These are phyloP conservation scores for Aurelia aurita DNA, from an alignment of 30 jellyfish, hydroid and myxozoan genomes.

Conservation along the genomic window DNA sequence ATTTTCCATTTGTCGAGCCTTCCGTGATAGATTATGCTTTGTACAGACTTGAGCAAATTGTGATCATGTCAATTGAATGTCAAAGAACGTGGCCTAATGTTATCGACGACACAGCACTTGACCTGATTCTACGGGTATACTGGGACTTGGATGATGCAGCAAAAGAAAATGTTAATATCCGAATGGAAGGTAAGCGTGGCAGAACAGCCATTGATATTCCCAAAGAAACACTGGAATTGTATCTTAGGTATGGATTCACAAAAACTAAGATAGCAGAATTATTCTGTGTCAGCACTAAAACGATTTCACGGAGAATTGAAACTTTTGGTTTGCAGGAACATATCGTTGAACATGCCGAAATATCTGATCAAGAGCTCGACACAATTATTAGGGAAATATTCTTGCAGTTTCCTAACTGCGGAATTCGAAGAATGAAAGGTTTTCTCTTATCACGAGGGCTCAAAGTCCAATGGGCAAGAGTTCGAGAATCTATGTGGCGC, in stretches of 20 bases:
- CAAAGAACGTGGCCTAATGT: background rate
- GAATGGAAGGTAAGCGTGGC: conserved; percentile 9
- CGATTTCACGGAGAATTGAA: conserved; percentile 51
- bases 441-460: conserved; percentile 39
- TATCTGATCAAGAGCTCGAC: conserved; percentile 35
- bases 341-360: background rate
- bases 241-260: conserved; percentile 42
- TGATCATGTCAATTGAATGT: background rate
- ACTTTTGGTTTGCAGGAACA: conserved; percentile 10
- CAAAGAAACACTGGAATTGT: conserved; percentile 42
- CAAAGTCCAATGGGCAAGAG: conserved; percentile 41
- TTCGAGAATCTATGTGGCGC: conserved; percentile 47
- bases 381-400: conserved; percentile 1
- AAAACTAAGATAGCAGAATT: conserved; percentile 43
- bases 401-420: conserved; percentile 56
- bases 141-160: conserved; percentile 1
- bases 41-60: background rate
- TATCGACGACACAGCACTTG: background rate
- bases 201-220: conserved; percentile 55
- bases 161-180: conserved; percentile 1
- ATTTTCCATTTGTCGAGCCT: background rate
- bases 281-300: conserved; percentile 44
- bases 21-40: background rate
- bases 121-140: background rate
- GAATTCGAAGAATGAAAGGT: conserved; percentile 64